Conservation (phyloP, 2,113 vertebrate genomes). For the Dissostichus mawsoni region DNA sequence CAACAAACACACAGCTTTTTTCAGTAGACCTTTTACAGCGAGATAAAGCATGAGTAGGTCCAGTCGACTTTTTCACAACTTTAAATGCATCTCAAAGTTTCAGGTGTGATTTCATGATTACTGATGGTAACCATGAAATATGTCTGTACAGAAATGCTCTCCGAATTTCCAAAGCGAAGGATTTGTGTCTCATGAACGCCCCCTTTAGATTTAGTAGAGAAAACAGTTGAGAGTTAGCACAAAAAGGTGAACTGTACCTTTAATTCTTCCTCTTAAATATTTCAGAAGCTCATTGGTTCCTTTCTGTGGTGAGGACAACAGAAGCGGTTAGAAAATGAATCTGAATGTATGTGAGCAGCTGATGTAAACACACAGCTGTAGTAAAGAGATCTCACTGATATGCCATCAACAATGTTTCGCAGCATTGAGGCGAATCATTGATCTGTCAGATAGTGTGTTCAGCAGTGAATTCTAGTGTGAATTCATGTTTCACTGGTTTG, state of each 20-base stretch:
- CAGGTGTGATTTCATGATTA: too few relatives aligned
- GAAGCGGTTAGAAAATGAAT: not conserved
- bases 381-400: not conserved
- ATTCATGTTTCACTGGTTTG: too few relatives aligned
- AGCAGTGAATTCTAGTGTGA: too few relatives aligned
- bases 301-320: slow-evolving; percentile 84
- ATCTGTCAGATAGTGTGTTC: not conserved
- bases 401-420: not conserved
- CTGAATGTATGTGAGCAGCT: not conserved
- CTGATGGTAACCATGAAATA: too few relatives aligned
- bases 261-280: slow-evolving; percentile 91
- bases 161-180: too few relatives aligned
- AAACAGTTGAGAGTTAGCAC: not conserved
- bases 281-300: slow-evolving; percentile 95
- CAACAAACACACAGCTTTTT: not conserved
- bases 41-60: too few relatives aligned
- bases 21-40: too few relatives aligned
- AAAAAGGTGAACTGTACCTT: slow-evolving; percentile 84
- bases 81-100: too few relatives aligned
- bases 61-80: too few relatives aligned
- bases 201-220: not conserved
- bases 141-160: too few relatives aligned
- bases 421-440: not conserved
- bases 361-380: not conserved
- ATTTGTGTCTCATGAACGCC: not conserved